Base-by-base conservation (phyloP, 2,888 invertebrate species). In the Melikaiella ostensackeni region DNA sequence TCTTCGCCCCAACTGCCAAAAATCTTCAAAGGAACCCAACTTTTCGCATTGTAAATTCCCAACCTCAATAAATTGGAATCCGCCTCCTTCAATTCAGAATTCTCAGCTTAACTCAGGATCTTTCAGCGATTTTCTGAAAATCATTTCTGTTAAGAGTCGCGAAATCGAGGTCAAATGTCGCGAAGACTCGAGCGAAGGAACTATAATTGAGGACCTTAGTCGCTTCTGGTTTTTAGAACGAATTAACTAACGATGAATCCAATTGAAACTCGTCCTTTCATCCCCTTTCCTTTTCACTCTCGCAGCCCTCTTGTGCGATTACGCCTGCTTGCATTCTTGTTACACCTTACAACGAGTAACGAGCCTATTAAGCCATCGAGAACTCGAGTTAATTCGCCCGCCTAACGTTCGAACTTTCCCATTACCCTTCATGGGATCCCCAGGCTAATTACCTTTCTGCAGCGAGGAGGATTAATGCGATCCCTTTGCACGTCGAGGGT, bases 261-360 rank as follows among this genome's bases (percentile, higher is more conserved):
- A 50, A 70, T 70, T 70, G 70, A 30, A 70, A 50, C 24, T 70
- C 30, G 46, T 50, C n/a, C 46, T 70, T 70, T 70, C 30, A 70
- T 46, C 30, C 70, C 27, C 24, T 16, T 50, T 33, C 70, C 46
- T 46, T 30, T 46, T 16, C 24, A 27, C 46, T 46, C 24, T 30
- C 27, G 30, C n/a, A 21, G n/a, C 21, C 50, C 70, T 70, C 50
- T 55, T 70, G 66, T 70, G 50, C 70, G 30, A 50, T 70, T 55
- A 70, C 50, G 70, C 70, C 50, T 70, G 70, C 70, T 70, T n/a
- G 50, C 70, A 70, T 70, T 70, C 70, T 70, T 70, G 70, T 50
- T 70, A 70, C 70, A 50, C 50, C 50, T 70, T 70, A 70, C 70
- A 70, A 70, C 46, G 42, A 66, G 50, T 70, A 70, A 70, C 70